Evolutionary conservation across 2,888 invertebrate species (phyloP), one percentile per base, ranked within the genome.

Genomic region (Apodemia duryi): DNA sequence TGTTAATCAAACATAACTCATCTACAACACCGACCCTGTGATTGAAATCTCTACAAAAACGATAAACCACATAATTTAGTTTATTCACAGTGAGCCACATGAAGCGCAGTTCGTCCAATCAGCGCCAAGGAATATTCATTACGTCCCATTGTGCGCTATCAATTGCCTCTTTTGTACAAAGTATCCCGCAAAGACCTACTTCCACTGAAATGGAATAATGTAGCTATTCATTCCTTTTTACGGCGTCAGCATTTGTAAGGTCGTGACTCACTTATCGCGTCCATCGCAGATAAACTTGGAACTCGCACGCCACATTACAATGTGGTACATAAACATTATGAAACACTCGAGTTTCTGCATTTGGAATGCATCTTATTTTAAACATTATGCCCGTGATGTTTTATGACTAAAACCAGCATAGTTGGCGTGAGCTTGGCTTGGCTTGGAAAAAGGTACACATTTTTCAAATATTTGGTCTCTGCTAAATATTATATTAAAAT

Each of bases 181-280:
- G 49, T 60, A 49, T 65, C 54, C 57, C 63, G 63, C 61, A 46
- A 51, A 65, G 67, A 67, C 65, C 68, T 64, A 69, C 51, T 69
- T 68, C 51, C 65, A 65, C 65, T 64, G 65, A 54, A 65, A 67
- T 64, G 67, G 65, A 65, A 67, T 65, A 68, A 67, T 65, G 65
- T 61, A 63, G 63, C 63, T 64, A 68, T 65, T 65, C 61, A 65
- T 67, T 64, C 64, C 28, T 64, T 64, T 65, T 67, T 67, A 64
- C 65, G 64, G 60, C 46, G 60, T 61, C 49, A 10, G 65, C 54
- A 54, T 35, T 62, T 60, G 65, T 43, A 43, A 38, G 38, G 41
- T 63, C 54, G 57, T 63, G 46, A 43, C 62, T 28, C 52, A 63
- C 51, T 67, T 61, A 63, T 63, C 13, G 54, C 54, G 52, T 54